Conservation (phyloP, 2,797 vertebrate genomes). For the Smutsia temminckii region DNA sequence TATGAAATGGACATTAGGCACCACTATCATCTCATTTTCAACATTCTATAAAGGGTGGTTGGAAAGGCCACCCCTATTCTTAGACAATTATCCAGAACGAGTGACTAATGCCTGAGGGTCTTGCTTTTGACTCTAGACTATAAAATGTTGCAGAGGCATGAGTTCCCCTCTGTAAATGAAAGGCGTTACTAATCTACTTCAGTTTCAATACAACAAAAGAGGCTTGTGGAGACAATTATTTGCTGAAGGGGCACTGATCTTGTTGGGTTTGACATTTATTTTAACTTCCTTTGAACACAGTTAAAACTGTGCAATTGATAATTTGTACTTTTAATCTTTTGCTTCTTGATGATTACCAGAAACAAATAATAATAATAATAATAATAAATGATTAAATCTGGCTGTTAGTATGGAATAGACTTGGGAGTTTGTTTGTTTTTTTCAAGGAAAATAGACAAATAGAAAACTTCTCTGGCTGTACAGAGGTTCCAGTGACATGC, state of each 20-base stretch:
- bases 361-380: conserved; percentile 63
- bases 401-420: conserved; percentile 57
- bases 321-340: conserved; percentile 67
- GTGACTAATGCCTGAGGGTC: conserved; percentile 61
- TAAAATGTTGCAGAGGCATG: conserved; percentile 29
- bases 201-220: conserved; percentile 71
- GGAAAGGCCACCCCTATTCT: conserved; percentile 64
- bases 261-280: conserved; percentile 75
- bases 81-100: conserved; percentile 61
- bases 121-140: conserved; percentile 61
- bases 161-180: conserved; percentile 57
- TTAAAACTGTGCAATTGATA: conserved; percentile 70
- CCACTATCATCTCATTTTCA: conserved; percentile 18
- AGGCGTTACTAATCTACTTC: conserved; percentile 65
- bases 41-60: conserved; percentile 34
- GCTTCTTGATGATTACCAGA: conserved; percentile 63
- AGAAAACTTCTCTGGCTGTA: not conserved
- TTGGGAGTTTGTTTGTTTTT: not conserved
- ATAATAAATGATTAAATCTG: conserved; percentile 66
- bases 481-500: not conserved
- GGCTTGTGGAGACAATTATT: conserved; percentile 67
- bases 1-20: conserved; percentile 27
- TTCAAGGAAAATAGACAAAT: conserved; percentile 60
- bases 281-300: conserved; percentile 75
- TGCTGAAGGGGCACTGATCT: conserved; percentile 69